phyloP scores from a whole-genome alignment of 2,888 invertebrate species.

The Steinernema hermaphroditum region DNA sequence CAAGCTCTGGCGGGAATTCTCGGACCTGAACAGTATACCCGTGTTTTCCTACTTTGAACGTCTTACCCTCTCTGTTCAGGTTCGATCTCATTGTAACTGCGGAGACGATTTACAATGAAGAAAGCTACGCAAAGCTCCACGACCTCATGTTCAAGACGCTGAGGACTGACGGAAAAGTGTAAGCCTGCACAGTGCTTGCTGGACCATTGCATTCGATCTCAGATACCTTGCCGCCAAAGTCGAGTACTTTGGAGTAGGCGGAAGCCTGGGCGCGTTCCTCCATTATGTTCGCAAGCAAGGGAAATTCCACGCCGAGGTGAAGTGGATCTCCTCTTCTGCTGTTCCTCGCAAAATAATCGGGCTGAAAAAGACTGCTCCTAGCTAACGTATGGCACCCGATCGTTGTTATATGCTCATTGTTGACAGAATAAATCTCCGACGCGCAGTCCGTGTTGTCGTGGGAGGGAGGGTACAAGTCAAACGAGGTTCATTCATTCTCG shows the following conservation, averaged over 20 bases:
- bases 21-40: not conserved
- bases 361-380: too few relatives aligned
- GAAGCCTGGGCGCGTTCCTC: conserved; percentile 80
- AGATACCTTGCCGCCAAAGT: conserved; percentile 83
- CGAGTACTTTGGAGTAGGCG: conserved; percentile 93
- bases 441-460: too few relatives aligned
- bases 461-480: too few relatives aligned
- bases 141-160: conserved; percentile 72
- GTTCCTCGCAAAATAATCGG: not conserved
- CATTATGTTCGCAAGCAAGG: conserved; percentile 69
- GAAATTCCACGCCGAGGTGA: conserved; percentile 37
- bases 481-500: too few relatives aligned
- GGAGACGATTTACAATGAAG: conserved; percentile 84
- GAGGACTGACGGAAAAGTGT: conserved; percentile 72
- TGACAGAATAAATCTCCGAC: too few relatives aligned
- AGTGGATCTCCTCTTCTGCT: conserved; percentile 34
- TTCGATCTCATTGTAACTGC: conserved; percentile 86
- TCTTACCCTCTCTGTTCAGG: conserved; percentile 65
- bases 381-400: too few relatives aligned
- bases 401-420: too few relatives aligned
- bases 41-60: too few relatives aligned
- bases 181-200: not conserved
- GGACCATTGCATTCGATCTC: conserved; percentile 34
- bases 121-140: conserved; percentile 79
- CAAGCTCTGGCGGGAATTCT: not conserved